Evolutionary conservation across 2,797 vertebrate genomes (phyloP).

Genomic region (Onychomys torridus): DNA sequence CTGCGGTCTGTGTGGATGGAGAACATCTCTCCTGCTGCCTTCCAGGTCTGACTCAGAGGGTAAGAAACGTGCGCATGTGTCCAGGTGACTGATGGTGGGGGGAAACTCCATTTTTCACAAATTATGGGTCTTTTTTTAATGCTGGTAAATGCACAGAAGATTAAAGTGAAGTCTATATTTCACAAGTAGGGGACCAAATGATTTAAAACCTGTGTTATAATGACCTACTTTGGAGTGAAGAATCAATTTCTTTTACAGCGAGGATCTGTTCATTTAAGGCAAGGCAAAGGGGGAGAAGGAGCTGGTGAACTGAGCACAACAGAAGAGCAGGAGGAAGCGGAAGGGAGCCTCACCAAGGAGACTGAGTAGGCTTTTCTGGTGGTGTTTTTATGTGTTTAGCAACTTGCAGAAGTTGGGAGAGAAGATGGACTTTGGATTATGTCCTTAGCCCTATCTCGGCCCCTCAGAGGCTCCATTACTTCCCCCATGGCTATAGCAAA

Average conservation of each 20-base stretch:
- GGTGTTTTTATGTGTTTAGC: slow-evolving; percentile 66
- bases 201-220: slow-evolving; percentile 89
- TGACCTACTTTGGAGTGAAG: slow-evolving; percentile 86
- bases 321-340: not conserved
- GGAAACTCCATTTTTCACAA: slow-evolving; percentile 86
- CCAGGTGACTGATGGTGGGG: slow-evolving; percentile 79
- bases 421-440: slow-evolving; percentile 7
- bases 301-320: slow-evolving; percentile 4
- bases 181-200: slow-evolving; percentile 86
- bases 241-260: slow-evolving; percentile 88
- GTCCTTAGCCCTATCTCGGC: not conserved
- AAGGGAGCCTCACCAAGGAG: slow-evolving; percentile 45
- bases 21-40: slow-evolving; percentile 71
- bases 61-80: slow-evolving; percentile 76
- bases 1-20: slow-evolving; percentile 13
- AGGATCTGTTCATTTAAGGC: slow-evolving; percentile 85
- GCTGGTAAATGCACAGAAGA: slow-evolving; percentile 87
- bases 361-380: not conserved
- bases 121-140: slow-evolving; percentile 85
- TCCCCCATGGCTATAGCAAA: slow-evolving; percentile 49
- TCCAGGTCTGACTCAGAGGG: slow-evolving; percentile 70
- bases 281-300: slow-evolving; percentile 68
- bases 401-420: slow-evolving; percentile 44
- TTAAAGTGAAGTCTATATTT: slow-evolving; percentile 89
- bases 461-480: not conserved